Base-by-base conservation (phyloP, 1,140 invertebrate species). In the Agrypnia vestita region DNA sequence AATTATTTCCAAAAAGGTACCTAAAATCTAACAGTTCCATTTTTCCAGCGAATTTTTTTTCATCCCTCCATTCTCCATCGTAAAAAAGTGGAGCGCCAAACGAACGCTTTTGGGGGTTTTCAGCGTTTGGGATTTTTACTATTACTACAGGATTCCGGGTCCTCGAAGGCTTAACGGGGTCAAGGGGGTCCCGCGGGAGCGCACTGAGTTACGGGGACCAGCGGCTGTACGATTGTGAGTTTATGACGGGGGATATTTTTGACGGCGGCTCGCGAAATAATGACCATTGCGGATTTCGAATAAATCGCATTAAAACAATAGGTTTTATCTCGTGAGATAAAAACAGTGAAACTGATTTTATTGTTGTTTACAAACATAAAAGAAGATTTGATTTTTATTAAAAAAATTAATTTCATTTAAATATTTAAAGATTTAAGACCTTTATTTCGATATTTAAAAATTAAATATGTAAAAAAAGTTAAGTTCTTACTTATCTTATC, bases 301-400 rank as follows among this genome's bases (percentile, higher is more conserved):
- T 71, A 71, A 71, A 71, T 47, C 46, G 46, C 67, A 71, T 71
- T 71, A 71, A 71, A 71, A 71, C 67, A 71, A 19, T n/a, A 6
- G 64, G n/a, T 69, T 67, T 44, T 43, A 44, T 67, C 67, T 51
- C 43, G 10, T n/a, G 15, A 71, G 49, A 71, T 49, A 71, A 21
- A 71, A 49, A 21, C 17, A 13, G 43, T 3, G 44, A 49, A 44
- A 49, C 17, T 11, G 9, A 0, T 25, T 49, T 71, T 71, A 49
- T 71, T 71, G 49, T 46, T 71, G 49, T 51, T 51, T 51, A 8
- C 25, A 35, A 35, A 35, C 25, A 3, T 35, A 35, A 35, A 35
- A 35, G 1, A n/a, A n/a, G n/a, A n/a, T n/a, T n/a, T n/a, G n/a
- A n/a, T n/a, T n/a, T n/a, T n/a, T n/a, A n/a, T n/a, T n/a, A n/a